Evolutionary conservation across 2,113 vertebrate species (phyloP).

Genomic region (Empidonax traillii): DNA sequence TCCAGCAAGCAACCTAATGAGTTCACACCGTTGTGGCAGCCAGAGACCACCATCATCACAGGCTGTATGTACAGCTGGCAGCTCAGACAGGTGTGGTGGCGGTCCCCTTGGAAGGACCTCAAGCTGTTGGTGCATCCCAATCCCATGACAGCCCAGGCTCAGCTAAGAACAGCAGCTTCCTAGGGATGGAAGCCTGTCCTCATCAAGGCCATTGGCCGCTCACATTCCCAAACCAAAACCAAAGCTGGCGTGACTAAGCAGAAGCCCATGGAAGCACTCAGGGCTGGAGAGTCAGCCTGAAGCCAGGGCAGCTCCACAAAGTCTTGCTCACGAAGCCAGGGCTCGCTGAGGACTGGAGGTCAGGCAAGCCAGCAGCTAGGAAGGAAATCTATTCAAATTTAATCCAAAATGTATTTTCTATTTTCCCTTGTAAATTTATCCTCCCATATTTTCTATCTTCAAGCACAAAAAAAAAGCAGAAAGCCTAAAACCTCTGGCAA

Average conservation of each 20-base stretch:
- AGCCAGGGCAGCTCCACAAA: not conserved
- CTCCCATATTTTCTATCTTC: not conserved
- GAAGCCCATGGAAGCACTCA: not conserved
- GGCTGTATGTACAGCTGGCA: not conserved
- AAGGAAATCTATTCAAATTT: slow-evolving; percentile 10
- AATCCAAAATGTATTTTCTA: slow-evolving; percentile 32
- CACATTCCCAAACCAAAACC: not conserved
- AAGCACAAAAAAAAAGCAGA: slow-evolving; percentile 30
- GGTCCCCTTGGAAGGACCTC: not conserved
- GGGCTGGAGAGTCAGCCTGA: not conserved
- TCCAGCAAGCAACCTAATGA: not conserved
- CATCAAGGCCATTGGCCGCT: not conserved
- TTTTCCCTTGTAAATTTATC: slow-evolving; percentile 34
- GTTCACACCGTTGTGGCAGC: not conserved
- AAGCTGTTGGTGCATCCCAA: not conserved
- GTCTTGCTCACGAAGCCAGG: not conserved
- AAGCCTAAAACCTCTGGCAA: slow-evolving; percentile 28
- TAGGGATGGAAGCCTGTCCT: not conserved
- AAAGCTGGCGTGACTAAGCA: not conserved
- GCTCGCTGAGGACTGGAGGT: not conserved
- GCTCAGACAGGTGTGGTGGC: not conserved
- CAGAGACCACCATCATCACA: not conserved
- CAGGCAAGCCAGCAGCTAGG: not conserved
- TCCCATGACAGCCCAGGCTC: not conserved
- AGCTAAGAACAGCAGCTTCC: not conserved